Percentiles rank a stretch among this genome's conserved stretches.
Conservation (phyloP, 2,888 invertebrate genomes). For the Lithophane semibrunnea region DNA sequence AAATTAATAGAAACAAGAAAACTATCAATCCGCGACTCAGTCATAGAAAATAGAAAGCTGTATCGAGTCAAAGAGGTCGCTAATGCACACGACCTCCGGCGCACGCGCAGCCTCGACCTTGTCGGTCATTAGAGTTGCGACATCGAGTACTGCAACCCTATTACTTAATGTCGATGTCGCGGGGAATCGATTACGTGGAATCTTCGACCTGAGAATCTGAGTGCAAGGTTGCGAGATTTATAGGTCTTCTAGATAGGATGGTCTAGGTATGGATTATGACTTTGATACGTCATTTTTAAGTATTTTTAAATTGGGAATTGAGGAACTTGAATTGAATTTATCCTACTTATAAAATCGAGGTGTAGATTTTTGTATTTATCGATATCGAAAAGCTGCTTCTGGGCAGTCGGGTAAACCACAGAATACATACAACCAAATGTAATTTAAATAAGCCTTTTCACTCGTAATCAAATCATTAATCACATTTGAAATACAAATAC, state of each 20-base stretch:
- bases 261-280: neutral
- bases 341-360: neutral
- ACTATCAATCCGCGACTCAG: conserved; percentile 48
- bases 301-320: neutral
- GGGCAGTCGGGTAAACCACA: neutral
- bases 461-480: conserved; percentile 14
- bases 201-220: conserved; percentile 46
- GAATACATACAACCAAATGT: neutral
- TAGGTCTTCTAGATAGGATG: conserved; percentile 11
- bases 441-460: conserved; percentile 4
- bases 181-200: conserved; percentile 61
- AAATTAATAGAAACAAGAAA: conserved; percentile 50
- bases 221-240: conserved; percentile 55
- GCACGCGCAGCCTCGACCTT: conserved; percentile 76
- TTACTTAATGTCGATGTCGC: conserved; percentile 70
- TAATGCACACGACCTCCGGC: conserved; percentile 65
- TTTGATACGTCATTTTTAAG: neutral
- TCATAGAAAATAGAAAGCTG: conserved; percentile 72
- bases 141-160: conserved; percentile 62
- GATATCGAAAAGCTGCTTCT: neutral
- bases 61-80: conserved; percentile 68
- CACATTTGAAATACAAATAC: neutral
- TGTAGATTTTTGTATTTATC: neutral
- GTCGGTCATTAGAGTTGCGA: conserved; percentile 72
- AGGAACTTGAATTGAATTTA: neutral